phyloP scores from a whole-genome alignment of 2,888 invertebrate genomes.

The Mesorhabditis spiculigera region DNA sequence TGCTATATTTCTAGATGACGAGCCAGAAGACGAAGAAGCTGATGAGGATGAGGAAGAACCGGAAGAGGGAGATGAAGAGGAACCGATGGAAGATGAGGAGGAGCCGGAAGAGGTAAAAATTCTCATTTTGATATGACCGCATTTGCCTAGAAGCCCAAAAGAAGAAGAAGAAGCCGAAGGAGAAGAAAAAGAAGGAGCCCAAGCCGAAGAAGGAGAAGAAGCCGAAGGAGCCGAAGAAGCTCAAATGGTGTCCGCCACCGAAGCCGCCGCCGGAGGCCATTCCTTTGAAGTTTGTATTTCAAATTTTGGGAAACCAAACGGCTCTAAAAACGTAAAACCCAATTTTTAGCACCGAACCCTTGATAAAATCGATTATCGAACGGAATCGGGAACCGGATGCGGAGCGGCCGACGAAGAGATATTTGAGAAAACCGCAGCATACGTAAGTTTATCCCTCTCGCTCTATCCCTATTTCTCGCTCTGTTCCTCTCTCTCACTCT shows the following conservation, averaged over 20 bases:
- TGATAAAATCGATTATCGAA: constrained; percentile 1
- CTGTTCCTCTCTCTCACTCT: too few relatives aligned
- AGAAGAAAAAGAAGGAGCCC: neutral
- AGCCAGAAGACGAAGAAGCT: neutral
- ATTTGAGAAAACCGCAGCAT: constrained; percentile 1
- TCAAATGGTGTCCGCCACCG: neutral
- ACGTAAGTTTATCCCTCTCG: neutral
- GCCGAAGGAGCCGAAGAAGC: constrained; percentile 6
- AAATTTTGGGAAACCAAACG: neutral
- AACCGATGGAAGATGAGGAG: constrained; percentile 4
- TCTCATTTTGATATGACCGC: neutral
- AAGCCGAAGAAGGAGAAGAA: constrained; percentile 5
- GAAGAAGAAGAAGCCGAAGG: constrained; percentile 6
- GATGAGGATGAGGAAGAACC: neutral
- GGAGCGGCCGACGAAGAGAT: constrained; percentile 1
- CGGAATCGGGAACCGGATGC: neutral
- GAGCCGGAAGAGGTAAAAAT: neutral
- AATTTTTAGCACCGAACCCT: neutral
- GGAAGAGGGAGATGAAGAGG: neutral
- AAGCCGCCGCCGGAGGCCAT: neutral
- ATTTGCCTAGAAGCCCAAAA: neutral
- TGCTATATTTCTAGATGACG: too few relatives aligned
- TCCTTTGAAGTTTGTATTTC: neutral
- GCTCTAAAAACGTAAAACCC: neutral
- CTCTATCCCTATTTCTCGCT: too few relatives aligned